Base-by-base conservation (phyloP, 2,888 invertebrate genomes). In the Sisyra terminalis region DNA sequence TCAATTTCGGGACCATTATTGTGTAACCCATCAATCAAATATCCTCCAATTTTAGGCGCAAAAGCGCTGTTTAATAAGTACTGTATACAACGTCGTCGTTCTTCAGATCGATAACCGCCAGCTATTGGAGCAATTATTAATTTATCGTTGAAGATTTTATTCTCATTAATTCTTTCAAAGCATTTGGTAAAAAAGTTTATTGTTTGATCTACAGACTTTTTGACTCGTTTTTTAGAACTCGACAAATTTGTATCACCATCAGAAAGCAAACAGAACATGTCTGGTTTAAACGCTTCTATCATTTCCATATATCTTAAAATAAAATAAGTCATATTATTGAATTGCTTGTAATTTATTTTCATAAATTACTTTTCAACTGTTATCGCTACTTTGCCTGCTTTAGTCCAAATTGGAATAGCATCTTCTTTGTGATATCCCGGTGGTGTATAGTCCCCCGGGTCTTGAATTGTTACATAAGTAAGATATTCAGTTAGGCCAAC, bases 21-120 rank as follows among this genome's bases (percentile, higher is more conserved):
- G 50, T 85, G 81, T 43, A 92, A 69, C 2, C 92, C 90, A 55
- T 87, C 85, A 35, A 93, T 69, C 2, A 87, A 68, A 57, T 78
- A 82, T 2, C 92, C 93, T 44, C 64, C 63, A 42, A 85, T 59
- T 44, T 66, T 57, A 14, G 75, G n/a, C 29, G 14, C 30, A n/a
- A 13, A 15, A 18, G 29, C 16, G n/a, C 30, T 15, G 7, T 31
- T 61, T 13, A 78, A 62, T 44, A 75, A 53, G 46, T 71, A 69
- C 48, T 74, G 65, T 13, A 82, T 74, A 41, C 74, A 79, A 41
- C 70, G 65, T 47, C 73, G 65, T 55, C 85, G 71, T 46, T 75
- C 73, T 40, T 68, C 64, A n/a, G 67, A 59, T 57, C 70, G 64
- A 53, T 75, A 81, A 4, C 84, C 81, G n/a, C 88, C 90, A 48